These are phyloP conservation scores for Amblyornis subalaris DNA, from an alignment of 2,113 vertebrate genomes.

Conservation along the genomic window DNA sequence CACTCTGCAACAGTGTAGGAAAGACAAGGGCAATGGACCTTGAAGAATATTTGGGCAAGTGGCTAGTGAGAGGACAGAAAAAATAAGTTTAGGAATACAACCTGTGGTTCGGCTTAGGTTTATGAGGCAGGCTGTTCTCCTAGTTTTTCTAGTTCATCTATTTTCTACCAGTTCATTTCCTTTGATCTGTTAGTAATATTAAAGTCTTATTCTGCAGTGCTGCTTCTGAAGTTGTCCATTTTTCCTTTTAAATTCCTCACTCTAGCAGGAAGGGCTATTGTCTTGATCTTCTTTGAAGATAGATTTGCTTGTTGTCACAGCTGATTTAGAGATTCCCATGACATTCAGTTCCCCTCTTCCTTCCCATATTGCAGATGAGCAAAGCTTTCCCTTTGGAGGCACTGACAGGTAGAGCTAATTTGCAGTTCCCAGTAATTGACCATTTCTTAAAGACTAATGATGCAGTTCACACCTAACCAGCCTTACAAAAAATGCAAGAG, in stretches of 20 bases:
- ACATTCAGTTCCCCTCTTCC: background rate
- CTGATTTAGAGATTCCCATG: constrained; percentile 29
- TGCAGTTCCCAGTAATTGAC: constrained; percentile 50
- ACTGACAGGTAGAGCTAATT: constrained; percentile 57
- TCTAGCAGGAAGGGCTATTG: background rate
- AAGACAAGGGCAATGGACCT: background rate
- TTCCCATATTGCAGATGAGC: constrained; percentile 2
- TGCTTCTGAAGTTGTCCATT: background rate
- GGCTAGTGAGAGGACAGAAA: background rate
- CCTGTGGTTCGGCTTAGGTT: background rate
- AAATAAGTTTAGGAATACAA: background rate
- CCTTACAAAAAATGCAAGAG: constrained; percentile 12
- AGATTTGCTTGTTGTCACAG: constrained; percentile 28
- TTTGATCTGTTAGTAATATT: background rate
- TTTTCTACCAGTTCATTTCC: background rate
- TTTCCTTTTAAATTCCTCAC: background rate
- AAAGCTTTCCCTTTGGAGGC: constrained; percentile 36
- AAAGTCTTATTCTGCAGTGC: background rate
- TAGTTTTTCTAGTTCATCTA: background rate
- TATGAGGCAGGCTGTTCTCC: background rate
- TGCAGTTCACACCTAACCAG: constrained; percentile 39
- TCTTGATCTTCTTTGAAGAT: constrained; percentile 29
- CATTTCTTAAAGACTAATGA: constrained; percentile 63
- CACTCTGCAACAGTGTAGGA: background rate
- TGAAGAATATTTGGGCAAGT: background rate